Evolutionary conservation across 2,888 invertebrate genomes (phyloP), one percentile per base, ranked within the genome.

Genomic region (Antitype chi): DNA sequence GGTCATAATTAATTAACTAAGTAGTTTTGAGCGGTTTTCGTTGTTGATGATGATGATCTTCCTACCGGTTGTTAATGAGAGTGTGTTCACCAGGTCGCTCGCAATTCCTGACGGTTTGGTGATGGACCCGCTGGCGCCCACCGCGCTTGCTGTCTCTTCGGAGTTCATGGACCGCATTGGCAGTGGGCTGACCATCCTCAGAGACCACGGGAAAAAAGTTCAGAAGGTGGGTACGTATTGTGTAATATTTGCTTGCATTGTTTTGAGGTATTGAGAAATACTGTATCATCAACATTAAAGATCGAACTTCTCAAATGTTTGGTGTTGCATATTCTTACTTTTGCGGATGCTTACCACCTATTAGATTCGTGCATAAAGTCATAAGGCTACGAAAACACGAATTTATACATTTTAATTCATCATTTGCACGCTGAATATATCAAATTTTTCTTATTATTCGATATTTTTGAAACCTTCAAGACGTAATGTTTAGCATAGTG

Each of bases 141-240:
- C 94, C 81, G 94, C 96, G 91, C 94, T 96, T 85, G 95, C 94
- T 81, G 94, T 96, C 85, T 95, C 96, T 76, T 91, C 94, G 63
- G 96, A 96, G 80, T 93, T 96, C 89, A 96, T 96, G 96, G 96
- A 95, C 84, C 95, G 96, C 87, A 93, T 96, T 85, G 96, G 96
- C 87, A 95, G 94, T 88, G 95, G 96, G 84, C 90, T 96, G 69
- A 93, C 93, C 74, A 88, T 96, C 74, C 94, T 96, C 43, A 93
- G 95, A 88, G 96, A 95, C 55, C 96, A 96, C 85, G 94, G 96
- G 28, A 96, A 96, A 90, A 96, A 96, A 93, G 93, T 96, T 76
- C 96, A 96, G 88, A 96, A 96, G 95, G 96, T 95, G 90, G 55
- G 82, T 87, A 84, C 70, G 78, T 83, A 82, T 43, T 74, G 28